Evolutionary conservation across 2,113 vertebrate species (phyloP).

Genomic region (Oreochromis niloticus): DNA sequence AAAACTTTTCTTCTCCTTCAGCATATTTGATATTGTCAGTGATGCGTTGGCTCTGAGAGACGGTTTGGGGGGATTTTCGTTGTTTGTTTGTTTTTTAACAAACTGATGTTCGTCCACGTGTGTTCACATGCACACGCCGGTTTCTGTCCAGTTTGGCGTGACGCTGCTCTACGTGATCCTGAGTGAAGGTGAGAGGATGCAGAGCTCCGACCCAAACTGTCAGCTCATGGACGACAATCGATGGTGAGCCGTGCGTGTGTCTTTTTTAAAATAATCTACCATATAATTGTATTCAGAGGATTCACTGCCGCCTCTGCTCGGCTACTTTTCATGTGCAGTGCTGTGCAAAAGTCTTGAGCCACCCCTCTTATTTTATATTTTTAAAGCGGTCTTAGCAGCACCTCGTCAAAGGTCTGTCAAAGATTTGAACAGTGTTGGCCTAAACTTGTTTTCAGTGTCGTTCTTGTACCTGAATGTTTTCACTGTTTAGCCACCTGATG

Average conservation of each 20-base stretch:
- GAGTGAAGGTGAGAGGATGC: slow-evolving; percentile 89
- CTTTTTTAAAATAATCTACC: neutral
- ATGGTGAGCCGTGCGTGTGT: slow-evolving; percentile 65
- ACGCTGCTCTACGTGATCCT: slow-evolving; percentile 88
- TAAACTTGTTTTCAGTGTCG: too few relatives aligned
- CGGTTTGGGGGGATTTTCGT: neutral
- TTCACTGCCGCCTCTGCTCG: neutral
- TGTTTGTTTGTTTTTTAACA: too few relatives aligned
- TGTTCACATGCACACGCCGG: neutral
- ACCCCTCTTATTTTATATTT: neutral
- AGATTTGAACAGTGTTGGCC: too few relatives aligned
- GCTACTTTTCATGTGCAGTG: fast-evolving
- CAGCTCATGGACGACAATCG: slow-evolving; percentile 86
- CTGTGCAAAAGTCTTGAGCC: neutral
- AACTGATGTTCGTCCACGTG: fast-evolving
- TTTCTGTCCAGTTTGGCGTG: slow-evolving; percentile 81
- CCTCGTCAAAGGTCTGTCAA: neutral
- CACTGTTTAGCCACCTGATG: neutral
- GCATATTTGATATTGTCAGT: neutral
- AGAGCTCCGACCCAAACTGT: slow-evolving; percentile 77
- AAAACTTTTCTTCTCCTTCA: neutral
- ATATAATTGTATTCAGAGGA: neutral
- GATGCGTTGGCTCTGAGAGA: neutral
- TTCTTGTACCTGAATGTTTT: too few relatives aligned
- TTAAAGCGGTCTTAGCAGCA: fast-evolving